These are phyloP conservation scores for Chascanopsetta lugubris DNA, from an alignment of 2,113 vertebrate species.

Conservation along the genomic window DNA sequence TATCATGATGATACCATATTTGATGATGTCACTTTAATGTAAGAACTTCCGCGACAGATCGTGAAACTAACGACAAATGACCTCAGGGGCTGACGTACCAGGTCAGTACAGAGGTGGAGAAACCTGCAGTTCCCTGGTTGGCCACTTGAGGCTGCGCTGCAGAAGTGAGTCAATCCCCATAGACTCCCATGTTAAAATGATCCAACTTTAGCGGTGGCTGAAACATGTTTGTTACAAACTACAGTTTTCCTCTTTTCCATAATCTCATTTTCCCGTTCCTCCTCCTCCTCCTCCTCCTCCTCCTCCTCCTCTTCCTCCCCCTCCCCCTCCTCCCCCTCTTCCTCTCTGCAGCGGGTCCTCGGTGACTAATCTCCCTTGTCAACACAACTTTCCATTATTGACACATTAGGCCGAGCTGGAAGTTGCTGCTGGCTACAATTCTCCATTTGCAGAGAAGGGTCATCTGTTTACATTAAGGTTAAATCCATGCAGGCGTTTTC, in stretches of 20 bases:
- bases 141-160: no score
- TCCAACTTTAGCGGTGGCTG: no score
- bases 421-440: slow-evolving; percentile 15
- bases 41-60: no score
- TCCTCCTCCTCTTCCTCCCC: neutral
- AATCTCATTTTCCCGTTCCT: neutral
- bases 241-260: neutral
- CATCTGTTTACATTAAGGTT: slow-evolving; percentile 31
- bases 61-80: no score
- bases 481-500: slow-evolving; percentile 12
- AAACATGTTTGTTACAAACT: no score
- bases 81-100: no score
- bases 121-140: no score
- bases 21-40: no score
- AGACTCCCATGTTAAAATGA: no score
- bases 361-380: slow-evolving; percentile 19
- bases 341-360: neutral
- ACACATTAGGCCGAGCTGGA: slow-evolving; percentile 14
- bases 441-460: slow-evolving; percentile 22
- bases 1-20: no score
- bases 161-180: no score
- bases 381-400: slow-evolving; percentile 43
- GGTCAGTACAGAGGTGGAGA: no score
- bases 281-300: neutral
- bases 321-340: neutral